Conservation (phyloP, 2,888 invertebrate species). For the Autographa gamma region DNA sequence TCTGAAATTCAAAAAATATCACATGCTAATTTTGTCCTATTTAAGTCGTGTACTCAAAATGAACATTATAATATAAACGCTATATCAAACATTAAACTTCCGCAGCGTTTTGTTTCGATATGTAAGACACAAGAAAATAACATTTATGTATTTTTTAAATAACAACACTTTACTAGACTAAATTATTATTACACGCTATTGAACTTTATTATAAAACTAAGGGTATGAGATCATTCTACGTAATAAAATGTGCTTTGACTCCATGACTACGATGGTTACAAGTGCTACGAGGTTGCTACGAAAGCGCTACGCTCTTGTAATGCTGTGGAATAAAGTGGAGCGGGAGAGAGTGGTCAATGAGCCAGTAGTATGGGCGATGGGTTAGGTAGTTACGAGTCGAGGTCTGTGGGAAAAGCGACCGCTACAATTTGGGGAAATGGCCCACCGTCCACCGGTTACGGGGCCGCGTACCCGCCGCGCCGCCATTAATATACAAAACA, state of each 20-base stretch:
- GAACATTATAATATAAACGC: not conserved
- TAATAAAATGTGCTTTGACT: constrained; percentile 1
- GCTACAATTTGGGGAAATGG: constrained; percentile 77
- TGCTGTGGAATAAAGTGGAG: constrained; percentile 48
- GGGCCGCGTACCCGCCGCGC: constrained; percentile 52
- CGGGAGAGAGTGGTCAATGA: constrained; percentile 68
- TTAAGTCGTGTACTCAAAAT: constrained; percentile 1
- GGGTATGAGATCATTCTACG: constrained; percentile 11
- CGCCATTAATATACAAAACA: constrained; percentile 18
- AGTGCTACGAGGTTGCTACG: constrained; percentile 65
- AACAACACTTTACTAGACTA: constrained; percentile 1
- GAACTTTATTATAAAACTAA: constrained; percentile 19
- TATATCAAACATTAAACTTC: not conserved
- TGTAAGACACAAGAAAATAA: not conserved
- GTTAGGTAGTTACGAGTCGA: constrained; percentile 62
- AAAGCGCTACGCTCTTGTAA: constrained; percentile 54
- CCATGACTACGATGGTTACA: constrained; percentile 32
- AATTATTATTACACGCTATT: constrained; percentile 13
- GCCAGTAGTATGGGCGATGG: constrained; percentile 70
- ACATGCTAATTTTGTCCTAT: constrained; percentile 1
- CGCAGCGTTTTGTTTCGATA: not conserved
- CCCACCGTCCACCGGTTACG: constrained; percentile 74
- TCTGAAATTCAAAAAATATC: constrained; percentile 2
- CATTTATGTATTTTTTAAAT: not conserved
- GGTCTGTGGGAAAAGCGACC: constrained; percentile 78